A percentile compares a stretch with the other conserved stretches of the same genome.
These are phyloP conservation scores for Platerodrilus igneus DNA, from an alignment of 2,888 invertebrate genomes.

Conservation along the genomic window DNA sequence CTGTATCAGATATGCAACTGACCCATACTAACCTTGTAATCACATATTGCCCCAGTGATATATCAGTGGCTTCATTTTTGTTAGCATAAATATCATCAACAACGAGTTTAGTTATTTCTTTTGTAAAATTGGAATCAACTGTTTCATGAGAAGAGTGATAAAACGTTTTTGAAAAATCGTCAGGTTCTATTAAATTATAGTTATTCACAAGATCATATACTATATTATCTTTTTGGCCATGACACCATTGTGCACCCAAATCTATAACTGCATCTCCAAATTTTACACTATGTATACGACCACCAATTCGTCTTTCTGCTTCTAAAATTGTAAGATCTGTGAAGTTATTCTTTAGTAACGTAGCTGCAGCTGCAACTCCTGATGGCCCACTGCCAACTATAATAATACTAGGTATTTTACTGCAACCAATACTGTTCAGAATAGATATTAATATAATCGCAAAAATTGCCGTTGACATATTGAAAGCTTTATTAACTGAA, in stretches of 20 bases:
- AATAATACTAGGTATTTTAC: conserved; percentile 40
- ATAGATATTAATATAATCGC: no score
- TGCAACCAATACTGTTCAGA: no score
- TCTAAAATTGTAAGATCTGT: conserved; percentile 46
- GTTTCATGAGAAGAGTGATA: conserved; percentile 15
- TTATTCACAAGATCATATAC: conserved; percentile 32
- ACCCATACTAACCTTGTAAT: conserved; percentile 67
- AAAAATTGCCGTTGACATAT: background rate
- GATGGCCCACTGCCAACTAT: conserved; percentile 56
- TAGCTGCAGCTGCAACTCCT: conserved; percentile 55
- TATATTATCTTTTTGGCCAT: conserved; percentile 32
- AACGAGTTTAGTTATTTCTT: conserved; percentile 17
- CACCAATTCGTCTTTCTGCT: conserved; percentile 35
- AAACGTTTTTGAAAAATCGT: conserved; percentile 11
- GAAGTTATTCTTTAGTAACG: conserved; percentile 47
- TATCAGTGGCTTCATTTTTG: conserved; percentile 13
- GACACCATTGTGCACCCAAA: conserved; percentile 35
- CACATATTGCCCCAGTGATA: conserved; percentile 53
- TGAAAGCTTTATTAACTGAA: background rate
- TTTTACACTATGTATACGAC: conserved; percentile 29
- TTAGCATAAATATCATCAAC: conserved; percentile 23
- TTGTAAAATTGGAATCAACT: conserved; percentile 8
- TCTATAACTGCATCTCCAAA: conserved; percentile 32
- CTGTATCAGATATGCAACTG: no score
- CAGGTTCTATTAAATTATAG: conserved; percentile 29